Conservation (phyloP, 2,888 invertebrate genomes). For the Criorhina ranunculi region DNA sequence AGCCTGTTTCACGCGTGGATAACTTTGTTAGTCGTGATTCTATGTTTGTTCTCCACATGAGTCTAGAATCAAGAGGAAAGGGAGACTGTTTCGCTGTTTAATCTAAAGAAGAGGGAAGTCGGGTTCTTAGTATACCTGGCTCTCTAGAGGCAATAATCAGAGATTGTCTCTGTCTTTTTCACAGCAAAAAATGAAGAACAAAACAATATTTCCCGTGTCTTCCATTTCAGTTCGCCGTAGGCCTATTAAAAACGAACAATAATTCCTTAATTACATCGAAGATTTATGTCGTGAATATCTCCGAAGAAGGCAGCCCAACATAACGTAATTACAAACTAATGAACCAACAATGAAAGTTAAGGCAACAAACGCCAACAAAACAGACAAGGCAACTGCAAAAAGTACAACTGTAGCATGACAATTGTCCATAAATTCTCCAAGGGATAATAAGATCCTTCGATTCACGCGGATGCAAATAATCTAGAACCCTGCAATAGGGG, state of each 20-base stretch:
- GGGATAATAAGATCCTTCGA: conserved; percentile 53
- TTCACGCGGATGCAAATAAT: conserved; percentile 57
- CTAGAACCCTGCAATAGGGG: conserved; percentile 34
- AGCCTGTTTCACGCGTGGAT: too few species aligned
- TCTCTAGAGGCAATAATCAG: too few species aligned
- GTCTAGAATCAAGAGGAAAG: too few species aligned
- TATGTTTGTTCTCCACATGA: too few species aligned
- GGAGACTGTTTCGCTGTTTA: too few species aligned
- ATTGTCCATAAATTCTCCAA: conserved; percentile 59
- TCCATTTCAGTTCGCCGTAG: too few species aligned
- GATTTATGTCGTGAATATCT: conserved; percentile 48
- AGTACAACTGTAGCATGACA: conserved; percentile 34
- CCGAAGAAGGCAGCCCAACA: conserved; percentile 7
- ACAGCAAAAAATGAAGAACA: too few species aligned
- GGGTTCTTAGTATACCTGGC: too few species aligned
- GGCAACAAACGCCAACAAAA: background rate
- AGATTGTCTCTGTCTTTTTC: too few species aligned
- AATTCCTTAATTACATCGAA: conserved; percentile 45
- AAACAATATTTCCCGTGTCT: too few species aligned
- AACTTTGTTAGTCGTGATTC: too few species aligned
- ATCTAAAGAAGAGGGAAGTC: too few species aligned
- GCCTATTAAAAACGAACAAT: conserved; percentile 41
- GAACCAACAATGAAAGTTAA: conserved; percentile 33
- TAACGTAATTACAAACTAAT: conserved; percentile 59
- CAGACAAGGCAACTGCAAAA: conserved; percentile 1